Evolutionary conservation across 2,113 vertebrate species (phyloP).

Genomic region (Poeciliopsis retropinna): DNA sequence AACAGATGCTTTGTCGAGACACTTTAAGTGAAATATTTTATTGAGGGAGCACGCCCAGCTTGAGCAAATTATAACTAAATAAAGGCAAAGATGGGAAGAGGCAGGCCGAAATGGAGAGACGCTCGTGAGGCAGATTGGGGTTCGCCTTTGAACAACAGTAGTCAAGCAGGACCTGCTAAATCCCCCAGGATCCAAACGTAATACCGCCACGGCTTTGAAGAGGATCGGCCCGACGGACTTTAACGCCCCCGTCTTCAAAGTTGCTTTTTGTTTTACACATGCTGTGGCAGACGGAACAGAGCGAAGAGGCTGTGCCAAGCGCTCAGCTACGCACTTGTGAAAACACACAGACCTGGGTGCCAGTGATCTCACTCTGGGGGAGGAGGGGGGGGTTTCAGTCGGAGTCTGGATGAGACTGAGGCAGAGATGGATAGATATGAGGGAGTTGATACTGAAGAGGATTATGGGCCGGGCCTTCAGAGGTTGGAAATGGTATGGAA

Average conservation of each 20-base stretch:
- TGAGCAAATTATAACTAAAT: conserved; percentile 23
- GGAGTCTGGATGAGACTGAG: conserved; percentile 33
- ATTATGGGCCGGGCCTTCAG: conserved; percentile 54
- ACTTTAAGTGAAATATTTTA: not conserved
- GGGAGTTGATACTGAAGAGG: conserved; percentile 48
- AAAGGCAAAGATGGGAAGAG: conserved; percentile 13
- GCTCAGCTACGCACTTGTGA: conserved; percentile 66
- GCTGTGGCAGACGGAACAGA: conserved; percentile 26
- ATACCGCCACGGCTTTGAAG: conserved; percentile 41
- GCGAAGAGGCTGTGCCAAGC: conserved; percentile 16
- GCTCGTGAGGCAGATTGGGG: conserved; percentile 8
- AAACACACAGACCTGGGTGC: conserved; percentile 57
- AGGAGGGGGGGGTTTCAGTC: conserved; percentile 36
- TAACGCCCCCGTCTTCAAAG: conserved; percentile 51
- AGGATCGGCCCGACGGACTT: conserved; percentile 25
- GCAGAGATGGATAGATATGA: conserved; percentile 30
- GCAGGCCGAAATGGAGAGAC: conserved; percentile 18
- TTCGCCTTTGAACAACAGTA: conserved; percentile 40
- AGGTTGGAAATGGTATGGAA: conserved; percentile 39
- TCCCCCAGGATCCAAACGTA: conserved; percentile 51
- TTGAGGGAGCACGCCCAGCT: not conserved
- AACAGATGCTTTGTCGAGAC: not conserved
- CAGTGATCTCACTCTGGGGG: conserved; percentile 33
- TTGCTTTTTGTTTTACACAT: conserved; percentile 47
- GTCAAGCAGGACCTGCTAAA: conserved; percentile 40